A percentile compares a stretch with the other conserved stretches of the same genome.
Evolutionary conservation across 2,888 invertebrate species (phyloP).

Genomic region (Camponotus fellah): DNA sequence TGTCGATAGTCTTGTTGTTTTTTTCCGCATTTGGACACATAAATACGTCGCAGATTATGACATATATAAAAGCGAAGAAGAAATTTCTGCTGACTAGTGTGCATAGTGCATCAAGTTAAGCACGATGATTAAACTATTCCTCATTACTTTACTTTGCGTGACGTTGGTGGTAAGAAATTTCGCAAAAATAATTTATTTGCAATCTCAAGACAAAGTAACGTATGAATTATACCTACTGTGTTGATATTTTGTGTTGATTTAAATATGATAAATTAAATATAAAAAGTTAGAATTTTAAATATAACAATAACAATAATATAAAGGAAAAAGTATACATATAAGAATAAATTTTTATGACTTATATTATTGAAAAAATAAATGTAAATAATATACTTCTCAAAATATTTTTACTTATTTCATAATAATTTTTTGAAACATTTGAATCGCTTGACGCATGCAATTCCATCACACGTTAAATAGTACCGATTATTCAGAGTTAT

Average conservation of each 20-base stretch:
- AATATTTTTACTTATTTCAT: neutral
- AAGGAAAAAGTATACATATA: neutral
- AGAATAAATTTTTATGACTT: neutral
- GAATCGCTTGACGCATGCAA: neutral
- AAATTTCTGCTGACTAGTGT: neutral
- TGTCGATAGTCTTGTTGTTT: neutral
- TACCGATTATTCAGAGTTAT: neutral
- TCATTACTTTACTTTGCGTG: conserved; percentile 29
- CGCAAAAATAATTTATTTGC: conserved; percentile 1
- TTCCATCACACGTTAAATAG: neutral
- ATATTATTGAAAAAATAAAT: neutral
- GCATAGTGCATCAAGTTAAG: neutral
- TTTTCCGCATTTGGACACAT: conserved; percentile 1
- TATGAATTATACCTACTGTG: neutral
- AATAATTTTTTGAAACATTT: neutral
- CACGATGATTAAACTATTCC: conserved; percentile 31
- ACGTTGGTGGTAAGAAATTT: conserved; percentile 31
- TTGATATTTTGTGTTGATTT: neutral
- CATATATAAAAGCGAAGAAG: conserved; percentile 14
- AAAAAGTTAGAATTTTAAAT: neutral
- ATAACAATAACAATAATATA: neutral
- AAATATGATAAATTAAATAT: conserved; percentile 3
- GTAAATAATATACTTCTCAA: neutral
- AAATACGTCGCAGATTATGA: neutral
- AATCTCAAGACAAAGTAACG: neutral